These are phyloP conservation scores for Cairina moschata DNA, from an alignment of 2,113 vertebrate genomes.

Conservation along the genomic window DNA sequence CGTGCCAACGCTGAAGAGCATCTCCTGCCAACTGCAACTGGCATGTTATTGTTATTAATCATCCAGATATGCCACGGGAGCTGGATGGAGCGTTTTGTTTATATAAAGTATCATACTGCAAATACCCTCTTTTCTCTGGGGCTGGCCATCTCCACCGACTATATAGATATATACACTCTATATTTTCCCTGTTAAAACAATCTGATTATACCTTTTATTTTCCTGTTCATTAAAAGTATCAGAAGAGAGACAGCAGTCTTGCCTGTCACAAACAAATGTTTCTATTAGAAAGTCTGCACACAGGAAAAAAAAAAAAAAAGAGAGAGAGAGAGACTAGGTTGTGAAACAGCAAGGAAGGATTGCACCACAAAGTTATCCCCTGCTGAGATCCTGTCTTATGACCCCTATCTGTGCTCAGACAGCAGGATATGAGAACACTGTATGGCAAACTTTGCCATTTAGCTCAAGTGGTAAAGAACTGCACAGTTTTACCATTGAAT, in stretches of 20 bases:
- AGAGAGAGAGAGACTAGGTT: not conserved
- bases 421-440: fast-evolving
- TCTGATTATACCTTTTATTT: not conserved
- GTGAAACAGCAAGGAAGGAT: not conserved
- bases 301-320: not conserved
- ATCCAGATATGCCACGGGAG: not conserved
- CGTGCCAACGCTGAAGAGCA: fast-evolving
- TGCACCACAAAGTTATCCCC: not conserved
- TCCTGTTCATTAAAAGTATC: not conserved
- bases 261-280: not conserved
- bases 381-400: not conserved
- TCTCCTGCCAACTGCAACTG: not conserved
- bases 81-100: not conserved
- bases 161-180: too few relatives aligned
- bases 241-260: not conserved
- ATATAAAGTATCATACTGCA: not conserved
- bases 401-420: not conserved
- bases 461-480: not conserved
- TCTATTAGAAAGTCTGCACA: not conserved
- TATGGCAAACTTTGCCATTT: not conserved
- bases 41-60: not conserved
- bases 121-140: not conserved
- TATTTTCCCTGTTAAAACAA: not conserved
- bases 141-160: not conserved
- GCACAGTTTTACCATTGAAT: not conserved